A percentile compares a stretch with the other conserved stretches of the same genome.
Evolutionary conservation across 2,797 vertebrate species (phyloP).

Genomic region (Potorous gilbertii): DNA sequence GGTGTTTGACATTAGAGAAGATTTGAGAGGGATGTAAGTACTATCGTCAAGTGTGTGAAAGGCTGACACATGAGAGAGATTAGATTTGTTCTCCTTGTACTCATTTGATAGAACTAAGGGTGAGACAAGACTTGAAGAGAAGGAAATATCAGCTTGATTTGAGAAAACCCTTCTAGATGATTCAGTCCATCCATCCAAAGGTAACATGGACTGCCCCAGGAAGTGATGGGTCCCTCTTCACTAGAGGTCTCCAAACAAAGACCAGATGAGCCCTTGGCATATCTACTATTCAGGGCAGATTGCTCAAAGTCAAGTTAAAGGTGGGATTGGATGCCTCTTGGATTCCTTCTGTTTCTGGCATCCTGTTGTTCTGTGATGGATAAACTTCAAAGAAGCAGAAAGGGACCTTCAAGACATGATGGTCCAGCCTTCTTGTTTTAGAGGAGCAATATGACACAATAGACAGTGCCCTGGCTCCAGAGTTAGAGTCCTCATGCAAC

Average conservation of each 20-base stretch:
- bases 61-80: neutral
- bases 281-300: neutral
- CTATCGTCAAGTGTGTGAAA: neutral
- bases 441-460: neutral
- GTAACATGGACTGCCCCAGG: neutral
- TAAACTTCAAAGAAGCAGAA: neutral
- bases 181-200: neutral
- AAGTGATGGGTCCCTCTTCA: neutral
- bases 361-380: neutral
- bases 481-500: neutral
- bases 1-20: neutral
- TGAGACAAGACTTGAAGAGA: neutral
- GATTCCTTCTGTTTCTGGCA: neutral
- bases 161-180: neutral
- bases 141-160: neutral
- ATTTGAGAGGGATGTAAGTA: neutral
- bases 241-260: neutral
- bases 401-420: neutral
- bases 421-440: neutral
- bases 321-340: neutral
- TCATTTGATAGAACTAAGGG: neutral
- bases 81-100: neutral
- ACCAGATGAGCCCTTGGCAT: neutral
- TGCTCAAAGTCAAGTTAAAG: neutral
- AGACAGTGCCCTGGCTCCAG: neutral